phyloP scores from a whole-genome alignment of 2,113 vertebrate genomes.

The Anas platyrhynchos region DNA sequence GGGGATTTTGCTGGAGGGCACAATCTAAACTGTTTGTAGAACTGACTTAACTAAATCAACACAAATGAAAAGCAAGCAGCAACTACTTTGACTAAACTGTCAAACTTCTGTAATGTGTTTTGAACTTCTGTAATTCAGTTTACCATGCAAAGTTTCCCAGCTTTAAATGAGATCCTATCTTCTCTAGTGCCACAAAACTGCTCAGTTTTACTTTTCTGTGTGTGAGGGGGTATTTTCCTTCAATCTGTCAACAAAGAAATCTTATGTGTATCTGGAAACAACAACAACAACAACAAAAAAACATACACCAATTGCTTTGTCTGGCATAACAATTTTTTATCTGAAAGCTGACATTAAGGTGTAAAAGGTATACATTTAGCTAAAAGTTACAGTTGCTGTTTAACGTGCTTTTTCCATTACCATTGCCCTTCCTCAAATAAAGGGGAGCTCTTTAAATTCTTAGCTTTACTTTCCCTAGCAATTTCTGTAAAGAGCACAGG shows the following conservation, averaged over 20 bases:
- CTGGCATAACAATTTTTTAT: background rate
- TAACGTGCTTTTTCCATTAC: background rate
- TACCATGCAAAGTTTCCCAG: background rate
- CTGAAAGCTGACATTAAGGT: background rate
- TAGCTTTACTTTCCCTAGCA: background rate
- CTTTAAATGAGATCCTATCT: background rate
- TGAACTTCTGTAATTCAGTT: background rate
- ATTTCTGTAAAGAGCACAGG: background rate
- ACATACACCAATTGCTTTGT: background rate
- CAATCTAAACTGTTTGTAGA: background rate
- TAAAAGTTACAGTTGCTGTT: background rate
- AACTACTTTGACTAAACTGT: background rate
- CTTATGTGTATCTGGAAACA: background rate
- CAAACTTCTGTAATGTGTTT: background rate
- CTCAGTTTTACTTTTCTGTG: background rate
- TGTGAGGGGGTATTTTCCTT: background rate
- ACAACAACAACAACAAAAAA: background rate
- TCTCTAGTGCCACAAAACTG: background rate
- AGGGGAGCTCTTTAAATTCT: background rate
- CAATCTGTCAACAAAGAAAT: background rate
- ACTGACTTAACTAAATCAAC: background rate
- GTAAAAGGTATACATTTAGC: background rate
- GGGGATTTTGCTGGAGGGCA: background rate
- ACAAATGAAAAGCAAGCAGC: background rate
- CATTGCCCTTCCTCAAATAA: background rate